phyloP scores from a whole-genome alignment of 2,797 vertebrate species.

The Apogon talboti region DNA sequence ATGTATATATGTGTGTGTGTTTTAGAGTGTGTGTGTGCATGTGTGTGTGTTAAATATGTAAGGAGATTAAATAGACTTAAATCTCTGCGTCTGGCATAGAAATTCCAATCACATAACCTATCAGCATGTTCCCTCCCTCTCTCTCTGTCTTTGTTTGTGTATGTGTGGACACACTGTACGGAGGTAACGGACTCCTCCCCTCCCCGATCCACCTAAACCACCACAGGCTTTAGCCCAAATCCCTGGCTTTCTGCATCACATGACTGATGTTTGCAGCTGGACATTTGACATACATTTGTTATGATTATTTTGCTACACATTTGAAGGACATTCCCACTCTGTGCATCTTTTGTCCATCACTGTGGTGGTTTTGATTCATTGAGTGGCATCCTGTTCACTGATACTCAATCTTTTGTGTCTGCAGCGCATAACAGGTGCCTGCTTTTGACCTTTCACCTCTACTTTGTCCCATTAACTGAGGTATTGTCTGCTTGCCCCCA shows the following conservation, averaged over 20 bases:
- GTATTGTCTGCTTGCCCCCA: constrained; percentile 47
- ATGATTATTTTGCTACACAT: constrained; percentile 74
- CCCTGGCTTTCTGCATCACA: constrained; percentile 80
- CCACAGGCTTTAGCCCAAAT: constrained; percentile 81
- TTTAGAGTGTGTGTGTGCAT: constrained; percentile 32
- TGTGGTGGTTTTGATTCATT: constrained; percentile 30
- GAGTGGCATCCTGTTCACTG: constrained; percentile 14
- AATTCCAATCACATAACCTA: constrained; percentile 93
- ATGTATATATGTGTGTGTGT: constrained; percentile 66
- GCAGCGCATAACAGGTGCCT: constrained; percentile 1
- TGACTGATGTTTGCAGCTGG: constrained; percentile 83
- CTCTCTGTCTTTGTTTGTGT: constrained; percentile 66
- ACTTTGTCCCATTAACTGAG: constrained; percentile 23
- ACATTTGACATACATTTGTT: constrained; percentile 82
- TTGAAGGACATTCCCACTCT: constrained; percentile 68
- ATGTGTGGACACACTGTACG: constrained; percentile 58
- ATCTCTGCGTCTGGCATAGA: constrained; percentile 93
- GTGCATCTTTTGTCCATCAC: constrained; percentile 32
- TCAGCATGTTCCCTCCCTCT: constrained; percentile 85
- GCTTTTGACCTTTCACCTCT: constrained; percentile 25
- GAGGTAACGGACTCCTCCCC: constrained; percentile 73
- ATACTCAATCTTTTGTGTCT: not conserved
- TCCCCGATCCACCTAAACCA: constrained; percentile 74
- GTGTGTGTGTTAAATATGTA: constrained; percentile 91
- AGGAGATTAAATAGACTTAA: constrained; percentile 98